These are phyloP conservation scores for Coranthus polyacanthus DNA, from an alignment of 2,797 vertebrate genomes.

Conservation along the genomic window DNA sequence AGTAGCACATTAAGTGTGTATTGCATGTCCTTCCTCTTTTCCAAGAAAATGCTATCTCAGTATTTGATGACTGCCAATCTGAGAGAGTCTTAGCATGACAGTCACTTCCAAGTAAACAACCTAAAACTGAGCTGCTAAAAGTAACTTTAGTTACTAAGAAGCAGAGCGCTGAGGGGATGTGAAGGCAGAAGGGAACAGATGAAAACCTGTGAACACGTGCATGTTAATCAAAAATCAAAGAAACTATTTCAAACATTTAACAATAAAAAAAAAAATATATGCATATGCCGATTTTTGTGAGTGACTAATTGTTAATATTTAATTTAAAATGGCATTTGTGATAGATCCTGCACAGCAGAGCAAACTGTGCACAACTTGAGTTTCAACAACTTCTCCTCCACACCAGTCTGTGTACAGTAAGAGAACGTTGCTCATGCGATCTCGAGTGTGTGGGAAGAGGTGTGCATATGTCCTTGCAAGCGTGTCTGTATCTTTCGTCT, in stretches of 20 bases:
- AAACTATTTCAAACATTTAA: too few relatives aligned
- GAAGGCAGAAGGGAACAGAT: background rate
- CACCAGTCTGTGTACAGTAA: conserved; percentile 39
- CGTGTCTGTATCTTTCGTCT: conserved; percentile 2
- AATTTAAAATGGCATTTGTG: too few relatives aligned
- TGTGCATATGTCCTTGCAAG: background rate
- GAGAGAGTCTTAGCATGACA: background rate
- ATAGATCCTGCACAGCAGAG: too few relatives aligned
- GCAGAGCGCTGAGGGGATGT: too few relatives aligned
- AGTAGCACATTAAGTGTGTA: background rate
- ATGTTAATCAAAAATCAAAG: too few relatives aligned
- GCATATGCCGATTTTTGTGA: too few relatives aligned
- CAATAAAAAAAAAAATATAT: too few relatives aligned
- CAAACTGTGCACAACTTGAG: too few relatives aligned
- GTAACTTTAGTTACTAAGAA: background rate
- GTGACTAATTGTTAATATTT: too few relatives aligned
- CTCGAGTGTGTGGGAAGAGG: conserved; percentile 22
- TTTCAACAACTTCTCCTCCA: conserved; percentile 45
- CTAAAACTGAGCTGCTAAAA: background rate
- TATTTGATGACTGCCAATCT: background rate
- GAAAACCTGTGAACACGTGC: too few relatives aligned
- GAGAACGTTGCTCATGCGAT: conserved; percentile 17
- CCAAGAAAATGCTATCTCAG: conserved; percentile 6
- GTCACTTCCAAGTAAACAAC: background rate
- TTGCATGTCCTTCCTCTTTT: background rate